phyloP scores from a whole-genome alignment of 2,797 vertebrate species.

The Gymnothorax reevesii region DNA sequence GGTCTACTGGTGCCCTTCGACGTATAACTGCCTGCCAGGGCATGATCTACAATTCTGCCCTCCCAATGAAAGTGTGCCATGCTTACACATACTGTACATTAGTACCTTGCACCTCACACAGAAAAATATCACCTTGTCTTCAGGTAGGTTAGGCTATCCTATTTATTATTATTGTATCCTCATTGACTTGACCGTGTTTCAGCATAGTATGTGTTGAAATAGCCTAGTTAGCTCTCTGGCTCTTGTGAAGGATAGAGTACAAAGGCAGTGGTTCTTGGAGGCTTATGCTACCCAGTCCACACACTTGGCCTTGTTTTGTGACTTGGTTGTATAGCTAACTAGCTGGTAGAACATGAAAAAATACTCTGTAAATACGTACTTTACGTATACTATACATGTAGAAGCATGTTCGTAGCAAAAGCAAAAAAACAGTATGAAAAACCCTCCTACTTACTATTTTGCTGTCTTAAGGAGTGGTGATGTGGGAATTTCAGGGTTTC shows the following conservation, averaged over 20 bases:
- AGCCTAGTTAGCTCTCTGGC: conserved; percentile 6
- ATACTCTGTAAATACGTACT: conserved; percentile 8
- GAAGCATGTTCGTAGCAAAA: conserved; percentile 16
- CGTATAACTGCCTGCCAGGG: not conserved
- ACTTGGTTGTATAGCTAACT: conserved; percentile 14
- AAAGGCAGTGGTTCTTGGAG: no score
- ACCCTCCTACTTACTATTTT: not conserved
- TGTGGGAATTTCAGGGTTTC: conserved; percentile 1
- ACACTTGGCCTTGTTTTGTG: conserved; percentile 14
- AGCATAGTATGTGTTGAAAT: conserved; percentile 1
- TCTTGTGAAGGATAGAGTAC: conserved; percentile 4
- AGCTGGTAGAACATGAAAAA: conserved; percentile 9
- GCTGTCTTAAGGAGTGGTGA: not conserved
- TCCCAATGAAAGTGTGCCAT: conserved; percentile 1
- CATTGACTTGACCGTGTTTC: not conserved
- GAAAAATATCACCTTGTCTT: not conserved
- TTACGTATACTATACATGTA: conserved; percentile 4
- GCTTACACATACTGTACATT: not conserved
- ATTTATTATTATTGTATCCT: conserved; percentile 11
- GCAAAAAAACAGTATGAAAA: not conserved
- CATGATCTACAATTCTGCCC: not conserved
- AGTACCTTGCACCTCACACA: not conserved
- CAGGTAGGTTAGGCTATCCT: conserved; percentile 20
- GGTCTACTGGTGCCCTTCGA: not conserved
- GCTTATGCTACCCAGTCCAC: not conserved